Percentiles rank a stretch among this genome's conserved stretches.
phyloP scores from a whole-genome alignment of 2,797 vertebrate genomes.

The Anguilla megastoma region DNA sequence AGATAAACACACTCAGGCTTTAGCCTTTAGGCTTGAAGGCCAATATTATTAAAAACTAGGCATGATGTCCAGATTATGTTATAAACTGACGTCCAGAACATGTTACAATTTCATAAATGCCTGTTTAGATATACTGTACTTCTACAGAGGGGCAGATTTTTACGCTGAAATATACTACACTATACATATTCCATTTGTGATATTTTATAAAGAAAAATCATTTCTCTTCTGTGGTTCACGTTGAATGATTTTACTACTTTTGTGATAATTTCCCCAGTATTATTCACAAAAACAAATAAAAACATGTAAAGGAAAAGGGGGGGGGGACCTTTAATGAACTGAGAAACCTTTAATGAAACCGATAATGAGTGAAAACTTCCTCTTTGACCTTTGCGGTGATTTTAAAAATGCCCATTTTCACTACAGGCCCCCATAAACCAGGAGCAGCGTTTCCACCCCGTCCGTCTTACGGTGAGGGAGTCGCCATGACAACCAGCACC shows the following conservation, averaged over 20 bases:
- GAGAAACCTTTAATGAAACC: too few species aligned
- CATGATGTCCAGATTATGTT: background rate
- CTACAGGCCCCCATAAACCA: background rate
- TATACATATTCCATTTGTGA: background rate
- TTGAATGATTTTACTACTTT: background rate
- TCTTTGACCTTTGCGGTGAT: background rate
- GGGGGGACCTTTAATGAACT: background rate
- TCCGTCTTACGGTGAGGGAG: background rate
- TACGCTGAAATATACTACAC: background rate
- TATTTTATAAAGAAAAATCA: background rate
- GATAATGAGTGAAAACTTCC: background rate
- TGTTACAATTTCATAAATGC: background rate
- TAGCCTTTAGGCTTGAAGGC: background rate
- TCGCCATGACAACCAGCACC: constrained; percentile 36
- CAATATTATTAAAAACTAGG: background rate
- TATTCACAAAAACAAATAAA: background rate
- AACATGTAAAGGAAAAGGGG: background rate
- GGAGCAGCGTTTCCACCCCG: background rate
- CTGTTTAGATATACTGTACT: background rate
- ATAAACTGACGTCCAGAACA: too few species aligned
- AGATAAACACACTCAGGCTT: background rate
- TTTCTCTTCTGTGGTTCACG: background rate
- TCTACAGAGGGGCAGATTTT: background rate
- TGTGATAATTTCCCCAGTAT: background rate
- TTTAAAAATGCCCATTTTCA: background rate